Percentiles rank a stretch among this genome's conserved stretches.
Conservation (phyloP, 1,140 invertebrate genomes). For the Cyrtorhinus lividipennis region DNA sequence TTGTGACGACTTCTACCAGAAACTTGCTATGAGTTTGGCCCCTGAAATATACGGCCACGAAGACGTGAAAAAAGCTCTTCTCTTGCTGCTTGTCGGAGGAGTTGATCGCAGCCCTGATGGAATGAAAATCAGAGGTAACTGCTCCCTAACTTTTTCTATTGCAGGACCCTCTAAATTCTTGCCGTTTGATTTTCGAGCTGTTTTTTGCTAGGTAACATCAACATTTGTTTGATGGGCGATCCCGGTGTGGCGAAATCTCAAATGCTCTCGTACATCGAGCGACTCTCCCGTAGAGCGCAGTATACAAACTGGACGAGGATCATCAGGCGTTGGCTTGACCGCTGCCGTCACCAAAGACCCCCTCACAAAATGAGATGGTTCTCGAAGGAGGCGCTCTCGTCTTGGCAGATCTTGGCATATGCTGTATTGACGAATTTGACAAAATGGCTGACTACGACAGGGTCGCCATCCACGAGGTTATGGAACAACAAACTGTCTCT, state of each 20-base stretch:
- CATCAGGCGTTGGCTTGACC: slow-evolving; percentile 93
- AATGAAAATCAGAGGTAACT: slow-evolving; percentile 58
- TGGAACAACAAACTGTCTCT: slow-evolving; percentile 99
- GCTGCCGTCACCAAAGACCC: slow-evolving; percentile 97
- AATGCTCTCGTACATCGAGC: slow-evolving; percentile 85
- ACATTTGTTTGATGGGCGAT: slow-evolving; percentile 99
- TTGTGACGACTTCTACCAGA: slow-evolving; percentile 83
- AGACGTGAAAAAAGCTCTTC: slow-evolving; percentile 93
- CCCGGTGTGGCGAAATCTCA: slow-evolving; percentile 99
- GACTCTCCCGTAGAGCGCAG: slow-evolving; percentile 73
- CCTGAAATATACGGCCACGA: slow-evolving; percentile 98
- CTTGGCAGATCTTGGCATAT: slow-evolving; percentile 90
- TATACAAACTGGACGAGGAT: slow-evolving; percentile 88
- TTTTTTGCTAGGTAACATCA: slow-evolving; percentile 94
- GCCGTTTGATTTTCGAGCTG: too few relatives aligned
- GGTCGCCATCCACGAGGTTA: slow-evolving; percentile 97
- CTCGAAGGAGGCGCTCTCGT: slow-evolving; percentile 93
- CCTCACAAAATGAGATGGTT: slow-evolving; percentile 54
- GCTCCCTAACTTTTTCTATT: background rate
- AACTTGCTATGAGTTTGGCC: slow-evolving; percentile 83
- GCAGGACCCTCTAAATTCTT: background rate
- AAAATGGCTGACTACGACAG: slow-evolving; percentile 96
- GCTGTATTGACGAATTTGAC: too few relatives aligned
- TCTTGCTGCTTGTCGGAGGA: slow-evolving; percentile 88
- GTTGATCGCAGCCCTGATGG: slow-evolving; percentile 78